phyloP scores from a whole-genome alignment of 2,113 vertebrate species.

The Xyrauchen texanus region DNA sequence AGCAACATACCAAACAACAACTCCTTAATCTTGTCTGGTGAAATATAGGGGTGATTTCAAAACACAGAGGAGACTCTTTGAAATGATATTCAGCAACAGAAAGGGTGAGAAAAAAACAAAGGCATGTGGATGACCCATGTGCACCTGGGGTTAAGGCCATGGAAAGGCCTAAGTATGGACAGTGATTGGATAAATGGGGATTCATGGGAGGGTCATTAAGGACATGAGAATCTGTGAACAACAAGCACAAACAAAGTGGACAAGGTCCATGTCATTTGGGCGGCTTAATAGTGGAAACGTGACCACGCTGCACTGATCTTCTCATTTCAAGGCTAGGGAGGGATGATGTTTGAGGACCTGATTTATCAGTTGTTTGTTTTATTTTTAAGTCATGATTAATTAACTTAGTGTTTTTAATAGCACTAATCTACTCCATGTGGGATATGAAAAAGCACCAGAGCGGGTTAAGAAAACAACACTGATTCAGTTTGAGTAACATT shows the following conservation, averaged over 20 bases:
- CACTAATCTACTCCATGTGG: conserved; percentile 25
- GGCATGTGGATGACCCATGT: not conserved
- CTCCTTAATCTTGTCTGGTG: not conserved
- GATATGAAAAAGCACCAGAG: conserved; percentile 29
- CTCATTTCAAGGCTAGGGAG: conserved; percentile 40
- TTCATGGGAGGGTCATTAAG: conserved; percentile 56
- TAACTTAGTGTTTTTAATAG: not conserved
- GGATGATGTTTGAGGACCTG: conserved; percentile 21
- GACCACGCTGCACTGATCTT: conserved; percentile 51
- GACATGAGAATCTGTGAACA: conserved; percentile 75
- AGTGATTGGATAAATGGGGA: conserved; percentile 23
- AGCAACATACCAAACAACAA: not conserved
- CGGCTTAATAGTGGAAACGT: conserved; percentile 50
- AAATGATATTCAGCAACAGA: not conserved
- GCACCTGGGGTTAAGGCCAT: conserved; percentile 39
- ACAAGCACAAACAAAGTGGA: conserved; percentile 32
- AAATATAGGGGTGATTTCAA: conserved; percentile 41
- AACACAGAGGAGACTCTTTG: conserved; percentile 6
- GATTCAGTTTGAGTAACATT: conserved; percentile 37
- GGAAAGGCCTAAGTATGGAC: conserved; percentile 8
- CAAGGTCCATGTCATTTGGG: conserved; percentile 55
- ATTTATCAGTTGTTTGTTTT: conserved; percentile 57
- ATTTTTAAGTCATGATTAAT: conserved; percentile 49
- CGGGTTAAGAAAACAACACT: conserved; percentile 48
- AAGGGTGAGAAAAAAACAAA: conserved; percentile 37